phyloP scores from a whole-genome alignment of 92 coral and sea anemone species.

The Phenganax subtilis region DNA sequence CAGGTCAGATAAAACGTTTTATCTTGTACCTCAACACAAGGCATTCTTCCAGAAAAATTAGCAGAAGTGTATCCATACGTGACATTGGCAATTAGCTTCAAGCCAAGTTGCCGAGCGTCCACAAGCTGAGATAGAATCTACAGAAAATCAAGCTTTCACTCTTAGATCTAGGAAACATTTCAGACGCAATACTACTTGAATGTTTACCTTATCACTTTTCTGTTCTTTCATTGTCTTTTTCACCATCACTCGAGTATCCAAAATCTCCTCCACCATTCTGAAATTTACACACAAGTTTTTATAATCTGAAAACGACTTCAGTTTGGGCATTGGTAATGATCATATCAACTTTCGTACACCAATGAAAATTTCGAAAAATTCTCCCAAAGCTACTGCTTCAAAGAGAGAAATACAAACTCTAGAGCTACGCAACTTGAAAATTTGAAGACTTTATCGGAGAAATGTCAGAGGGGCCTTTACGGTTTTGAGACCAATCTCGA shows the following conservation, averaged over 20 bases:
- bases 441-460: background rate
- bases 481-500: no score
- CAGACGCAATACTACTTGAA: background rate
- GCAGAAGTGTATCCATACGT: conserved; percentile 97
- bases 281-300: background rate
- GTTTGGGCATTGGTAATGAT: background rate
- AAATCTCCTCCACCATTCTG: conserved; percentile 88
- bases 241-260: conserved; percentile 93
- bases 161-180: background rate
- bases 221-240: conserved; percentile 84
- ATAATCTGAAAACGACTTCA: background rate
- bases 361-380: background rate
- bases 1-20: background rate
- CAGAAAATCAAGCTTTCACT: background rate
- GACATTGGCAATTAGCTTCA: conserved; percentile 87
- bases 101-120: conserved; percentile 92
- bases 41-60: conserved; percentile 96
- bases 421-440: background rate
- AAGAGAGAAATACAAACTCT: background rate
- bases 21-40: conserved; percentile 86
- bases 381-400: no score
- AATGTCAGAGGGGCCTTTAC: no score
- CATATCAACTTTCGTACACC: background rate
- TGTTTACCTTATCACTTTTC: conserved; percentile 69
- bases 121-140: conserved; percentile 73